Conservation (phyloP, 2,797 vertebrate species). For the Meda fulgida region DNA sequence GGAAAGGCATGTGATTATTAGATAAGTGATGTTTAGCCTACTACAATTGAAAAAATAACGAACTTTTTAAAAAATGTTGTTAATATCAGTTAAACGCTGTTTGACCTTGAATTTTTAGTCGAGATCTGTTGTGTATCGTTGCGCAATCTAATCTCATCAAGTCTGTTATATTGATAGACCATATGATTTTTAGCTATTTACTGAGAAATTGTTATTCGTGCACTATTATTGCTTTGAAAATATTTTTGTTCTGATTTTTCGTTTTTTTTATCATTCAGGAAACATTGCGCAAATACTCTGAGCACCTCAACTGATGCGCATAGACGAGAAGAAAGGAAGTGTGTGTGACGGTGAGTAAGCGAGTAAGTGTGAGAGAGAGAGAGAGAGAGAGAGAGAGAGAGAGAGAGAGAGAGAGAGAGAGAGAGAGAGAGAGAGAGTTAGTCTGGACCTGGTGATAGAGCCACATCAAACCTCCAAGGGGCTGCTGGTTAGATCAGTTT, state of each 20-base stretch:
- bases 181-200: neutral
- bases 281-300: constrained; percentile 68
- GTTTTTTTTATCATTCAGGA: constrained; percentile 68
- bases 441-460: constrained; percentile 80
- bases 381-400: constrained; percentile 52
- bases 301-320: constrained; percentile 74
- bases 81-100: neutral
- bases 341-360: constrained; percentile 56
- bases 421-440: constrained; percentile 61
- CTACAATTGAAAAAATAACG: neutral
- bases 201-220: neutral
- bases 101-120: neutral
- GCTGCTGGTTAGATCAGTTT: constrained; percentile 78
- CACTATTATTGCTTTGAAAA: constrained; percentile 3
- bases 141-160: neutral
- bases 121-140: neutral
- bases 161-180: neutral
- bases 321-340: constrained; percentile 40
- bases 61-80: neutral
- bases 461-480: constrained; percentile 82
- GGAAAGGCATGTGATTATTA: neutral
- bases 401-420: constrained; percentile 54
- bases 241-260: constrained; percentile 31
- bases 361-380: constrained; percentile 66
- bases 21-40: neutral